phyloP scores from a whole-genome alignment of 92 coral and sea anemone genomes.

The Bergia puertoricense region DNA sequence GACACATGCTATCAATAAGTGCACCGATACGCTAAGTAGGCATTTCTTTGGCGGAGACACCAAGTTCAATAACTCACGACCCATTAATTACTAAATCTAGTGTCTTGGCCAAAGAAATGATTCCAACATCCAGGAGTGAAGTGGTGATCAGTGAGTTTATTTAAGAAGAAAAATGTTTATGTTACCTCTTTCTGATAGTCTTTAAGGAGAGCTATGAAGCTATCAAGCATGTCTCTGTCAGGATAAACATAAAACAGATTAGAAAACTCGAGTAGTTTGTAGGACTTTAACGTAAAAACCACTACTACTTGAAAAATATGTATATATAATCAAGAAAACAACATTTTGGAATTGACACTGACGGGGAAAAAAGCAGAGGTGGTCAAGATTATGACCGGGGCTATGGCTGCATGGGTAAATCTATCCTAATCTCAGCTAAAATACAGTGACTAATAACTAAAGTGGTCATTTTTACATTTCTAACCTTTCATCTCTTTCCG shows the following conservation, averaged over 20 bases:
- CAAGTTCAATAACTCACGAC: too few relatives aligned
- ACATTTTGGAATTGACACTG: too few relatives aligned
- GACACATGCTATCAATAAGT: background rate
- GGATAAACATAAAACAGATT: background rate
- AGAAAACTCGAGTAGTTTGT: background rate
- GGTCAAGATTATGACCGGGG: too few relatives aligned
- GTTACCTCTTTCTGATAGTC: constrained; percentile 95
- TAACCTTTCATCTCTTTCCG: constrained; percentile 91
- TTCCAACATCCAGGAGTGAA: background rate
- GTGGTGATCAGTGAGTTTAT: background rate
- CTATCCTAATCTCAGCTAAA: background rate
- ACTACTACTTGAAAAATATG: background rate
- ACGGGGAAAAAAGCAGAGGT: too few relatives aligned
- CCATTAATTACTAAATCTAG: too few relatives aligned
- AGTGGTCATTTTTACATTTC: background rate
- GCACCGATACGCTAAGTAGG: too few relatives aligned
- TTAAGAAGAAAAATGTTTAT: background rate
- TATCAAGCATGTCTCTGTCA: constrained; percentile 88
- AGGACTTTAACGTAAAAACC: background rate
- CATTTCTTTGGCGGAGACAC: too few relatives aligned
- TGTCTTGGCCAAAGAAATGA: too few relatives aligned
- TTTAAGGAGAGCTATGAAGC: constrained; percentile 83
- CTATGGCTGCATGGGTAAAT: too few relatives aligned
- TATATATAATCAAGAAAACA: too few relatives aligned
- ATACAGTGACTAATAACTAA: background rate